A percentile compares a stretch with the other conserved stretches of the same genome.
These are phyloP conservation scores for Archegozetes longisetosus DNA, from an alignment of 1,140 invertebrate species.

Conservation along the genomic window DNA sequence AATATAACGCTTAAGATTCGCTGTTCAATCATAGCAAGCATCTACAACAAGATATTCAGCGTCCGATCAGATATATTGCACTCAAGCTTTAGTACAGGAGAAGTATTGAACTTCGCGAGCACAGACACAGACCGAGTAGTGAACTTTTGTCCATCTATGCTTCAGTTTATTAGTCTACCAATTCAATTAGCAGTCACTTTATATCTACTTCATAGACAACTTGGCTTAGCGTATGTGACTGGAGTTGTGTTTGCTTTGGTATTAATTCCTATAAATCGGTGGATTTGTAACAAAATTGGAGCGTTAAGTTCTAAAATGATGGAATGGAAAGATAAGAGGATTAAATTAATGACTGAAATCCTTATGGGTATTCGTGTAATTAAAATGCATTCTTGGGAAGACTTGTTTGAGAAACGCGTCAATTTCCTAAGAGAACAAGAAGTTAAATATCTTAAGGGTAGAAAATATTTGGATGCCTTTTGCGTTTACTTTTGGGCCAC, in stretches of 20 bases:
- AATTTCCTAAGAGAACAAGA: conserved; percentile 47
- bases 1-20: conserved; percentile 72
- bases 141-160: conserved; percentile 88
- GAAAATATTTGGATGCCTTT: conserved; percentile 94
- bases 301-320: conserved; percentile 70
- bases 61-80: conserved; percentile 27
- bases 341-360: conserved; percentile 74
- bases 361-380: conserved; percentile 70
- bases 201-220: conserved; percentile 65
- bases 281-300: conserved; percentile 77
- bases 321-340: conserved; percentile 73
- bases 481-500: conserved; percentile 99
- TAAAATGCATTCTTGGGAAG: conserved; percentile 87
- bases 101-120: conserved; percentile 93
- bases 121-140: conserved; percentile 87
- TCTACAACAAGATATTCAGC: conserved; percentile 70
- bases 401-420: conserved; percentile 48
- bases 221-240: conserved; percentile 76
- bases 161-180: conserved; percentile 90
- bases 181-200: conserved; percentile 63
- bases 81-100: conserved; percentile 48
- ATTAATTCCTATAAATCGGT: conserved; percentile 85
- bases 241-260: conserved; percentile 70
- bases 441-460: conserved; percentile 23
- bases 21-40: conserved; percentile 57